Base-by-base conservation (phyloP, 2,888 invertebrate genomes). In the Tenthredo amoena region DNA sequence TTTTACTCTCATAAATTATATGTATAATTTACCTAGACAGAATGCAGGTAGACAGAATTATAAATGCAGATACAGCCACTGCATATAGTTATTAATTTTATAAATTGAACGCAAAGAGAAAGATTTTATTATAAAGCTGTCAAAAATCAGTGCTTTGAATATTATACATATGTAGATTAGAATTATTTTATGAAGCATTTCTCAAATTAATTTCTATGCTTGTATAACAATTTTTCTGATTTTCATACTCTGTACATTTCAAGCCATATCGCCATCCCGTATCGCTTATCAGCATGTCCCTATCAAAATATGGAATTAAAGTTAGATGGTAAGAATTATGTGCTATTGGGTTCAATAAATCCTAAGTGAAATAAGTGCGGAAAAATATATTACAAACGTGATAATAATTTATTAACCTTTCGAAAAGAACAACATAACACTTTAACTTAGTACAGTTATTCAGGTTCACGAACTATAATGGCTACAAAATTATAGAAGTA, bases 11-110 rank as follows among this genome's bases (percentile, higher is more conserved):
- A 43, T 43, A 77, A 77, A 55, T 77, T 77, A 77, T 77, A 55
- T 77, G 55, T 55, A 77, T 77, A 43, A 74, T 74, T 74, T 74
- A 74, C 72, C 72, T 74, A 74, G 72, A 43, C 40, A 79, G 58
- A 58, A 79, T 58, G n/a, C 37, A n/a, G 31, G 18, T 40, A 72
- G 21, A 43, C 34, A 71, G 71, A 34, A 71, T n/a, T 71, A 71
- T 34, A 71, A 37, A 71, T 37, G 34, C 71, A 71, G 34, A 71
- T 74, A 21, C 50, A 34, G 62, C 34, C 26, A 37, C 37, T 40
- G 58, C 62, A 81, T 47, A 18, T 40, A 62, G 10, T 37, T 43
- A 81, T 21, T 65, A 81, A 37, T 81, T 81, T 81, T 81, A 81
- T 40, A 62, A 81, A 81, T 58, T 21, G 18, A 58, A 62, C 58